Evolutionary conservation across 92 coral and sea anemone genomes (phyloP).

Genomic region (Porites cylindrica): DNA sequence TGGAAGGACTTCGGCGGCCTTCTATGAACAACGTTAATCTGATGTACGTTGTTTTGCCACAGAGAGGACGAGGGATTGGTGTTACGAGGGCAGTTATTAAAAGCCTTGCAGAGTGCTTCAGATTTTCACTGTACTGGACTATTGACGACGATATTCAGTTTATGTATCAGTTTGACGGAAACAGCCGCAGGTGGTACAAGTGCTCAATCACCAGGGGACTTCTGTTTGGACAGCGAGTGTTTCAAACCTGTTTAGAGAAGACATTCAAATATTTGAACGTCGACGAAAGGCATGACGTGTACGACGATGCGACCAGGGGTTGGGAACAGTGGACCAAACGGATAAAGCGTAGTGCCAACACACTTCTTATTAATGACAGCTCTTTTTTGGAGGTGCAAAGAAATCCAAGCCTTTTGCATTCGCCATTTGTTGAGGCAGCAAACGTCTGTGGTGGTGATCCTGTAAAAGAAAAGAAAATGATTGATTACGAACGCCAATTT

Average conservation of each 20-base stretch:
- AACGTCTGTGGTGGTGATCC: conserved; percentile 41
- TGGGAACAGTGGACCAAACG: neutral
- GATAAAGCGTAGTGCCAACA: neutral
- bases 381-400: neutral
- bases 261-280: conserved; percentile 8
- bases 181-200: conserved; percentile 36
- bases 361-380: neutral
- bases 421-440: conserved; percentile 23
- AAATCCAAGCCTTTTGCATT: conserved; percentile 29
- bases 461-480: conserved; percentile 14
- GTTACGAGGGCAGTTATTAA: conserved; percentile 53
- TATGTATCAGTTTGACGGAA: conserved; percentile 38
- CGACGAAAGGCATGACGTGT: neutral
- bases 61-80: conserved; percentile 54
- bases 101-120: conserved; percentile 43
- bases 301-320: neutral
- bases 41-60: conserved; percentile 54
- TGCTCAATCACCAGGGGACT: conserved; percentile 52
- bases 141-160: conserved; percentile 54
- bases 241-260: conserved; percentile 41
- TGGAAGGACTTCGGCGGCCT: conserved; percentile 16
- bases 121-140: conserved; percentile 51
- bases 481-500: neutral
- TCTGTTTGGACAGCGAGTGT: conserved; percentile 52
- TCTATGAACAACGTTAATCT: conserved; percentile 12